Percentiles rank a stretch among this genome's conserved stretches.
Conservation (phyloP, 2,797 vertebrate species). For the Balearica regulorum region DNA sequence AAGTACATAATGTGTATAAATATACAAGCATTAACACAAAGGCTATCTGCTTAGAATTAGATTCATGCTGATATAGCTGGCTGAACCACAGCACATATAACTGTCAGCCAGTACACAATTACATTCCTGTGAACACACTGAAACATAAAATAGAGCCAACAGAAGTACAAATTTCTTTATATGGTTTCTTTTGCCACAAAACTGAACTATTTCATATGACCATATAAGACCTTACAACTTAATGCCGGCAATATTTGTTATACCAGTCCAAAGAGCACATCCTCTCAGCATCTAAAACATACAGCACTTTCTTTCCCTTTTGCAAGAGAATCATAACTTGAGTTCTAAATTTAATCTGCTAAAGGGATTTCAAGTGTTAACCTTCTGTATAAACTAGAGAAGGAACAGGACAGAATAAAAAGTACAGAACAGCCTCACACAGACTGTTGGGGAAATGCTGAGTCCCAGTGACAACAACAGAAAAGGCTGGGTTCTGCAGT, state of each 20-base stretch:
- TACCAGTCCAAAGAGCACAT: neutral
- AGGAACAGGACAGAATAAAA: neutral
- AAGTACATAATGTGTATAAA: neutral
- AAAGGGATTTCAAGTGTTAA: slow-evolving; percentile 47
- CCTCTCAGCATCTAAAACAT: neutral
- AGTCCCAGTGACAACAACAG: neutral
- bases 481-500: neutral
- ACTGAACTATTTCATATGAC: neutral
- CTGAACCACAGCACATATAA: neutral
- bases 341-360: slow-evolving; percentile 21
- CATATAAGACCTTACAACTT: neutral
- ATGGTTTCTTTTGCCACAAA: neutral
- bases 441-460: neutral
- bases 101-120: neutral
- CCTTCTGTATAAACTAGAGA: neutral
- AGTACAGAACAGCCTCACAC: neutral
- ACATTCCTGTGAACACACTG: neutral
- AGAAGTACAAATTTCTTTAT: neutral
- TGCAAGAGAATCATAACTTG: neutral
- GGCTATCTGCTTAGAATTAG: neutral
- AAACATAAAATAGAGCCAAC: neutral
- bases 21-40: neutral
- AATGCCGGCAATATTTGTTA: neutral
- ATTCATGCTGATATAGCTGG: neutral
- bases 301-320: neutral